Conservation (phyloP, 35 echinoderm and acorn worm genomes). For the Apostichopus japonicus region DNA sequence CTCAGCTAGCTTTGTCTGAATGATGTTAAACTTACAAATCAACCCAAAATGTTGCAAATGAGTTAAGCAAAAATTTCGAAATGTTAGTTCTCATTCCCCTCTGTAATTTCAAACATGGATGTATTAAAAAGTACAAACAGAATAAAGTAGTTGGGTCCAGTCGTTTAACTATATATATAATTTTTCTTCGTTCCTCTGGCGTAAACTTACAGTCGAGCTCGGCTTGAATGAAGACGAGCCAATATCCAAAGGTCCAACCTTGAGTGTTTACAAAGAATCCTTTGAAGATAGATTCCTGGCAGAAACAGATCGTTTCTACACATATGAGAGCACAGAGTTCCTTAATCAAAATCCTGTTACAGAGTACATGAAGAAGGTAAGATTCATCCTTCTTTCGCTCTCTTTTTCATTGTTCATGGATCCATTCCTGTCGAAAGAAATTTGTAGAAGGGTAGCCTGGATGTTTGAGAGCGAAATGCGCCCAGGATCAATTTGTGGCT, state of each 20-base stretch:
- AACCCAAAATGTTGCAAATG: too few relatives aligned
- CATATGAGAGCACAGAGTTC: conserved; percentile 86
- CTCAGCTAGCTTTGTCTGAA: too few relatives aligned
- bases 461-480: too few relatives aligned
- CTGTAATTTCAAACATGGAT: background rate
- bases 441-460: too few relatives aligned
- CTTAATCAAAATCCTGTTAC: conserved; percentile 93
- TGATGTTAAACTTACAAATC: too few relatives aligned
- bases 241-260: conserved; percentile 76
- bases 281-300: conserved; percentile 91
- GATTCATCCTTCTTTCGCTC: background rate
- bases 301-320: conserved; percentile 92
- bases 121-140: background rate
- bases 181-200: background rate
- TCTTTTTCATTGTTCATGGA: too few relatives aligned
- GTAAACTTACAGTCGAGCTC: conserved; percentile 75
- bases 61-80: too few relatives aligned
- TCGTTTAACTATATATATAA: too few relatives aligned
- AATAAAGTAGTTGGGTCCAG: too few relatives aligned
- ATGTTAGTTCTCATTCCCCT: too few relatives aligned
- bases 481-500: too few relatives aligned
- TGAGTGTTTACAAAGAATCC: conserved; percentile 95
- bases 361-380: conserved; percentile 99
- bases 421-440: too few relatives aligned
- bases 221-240: conserved; percentile 96